Conservation (phyloP, 2,888 invertebrate species). For the Brachypalpus laphriformis region DNA sequence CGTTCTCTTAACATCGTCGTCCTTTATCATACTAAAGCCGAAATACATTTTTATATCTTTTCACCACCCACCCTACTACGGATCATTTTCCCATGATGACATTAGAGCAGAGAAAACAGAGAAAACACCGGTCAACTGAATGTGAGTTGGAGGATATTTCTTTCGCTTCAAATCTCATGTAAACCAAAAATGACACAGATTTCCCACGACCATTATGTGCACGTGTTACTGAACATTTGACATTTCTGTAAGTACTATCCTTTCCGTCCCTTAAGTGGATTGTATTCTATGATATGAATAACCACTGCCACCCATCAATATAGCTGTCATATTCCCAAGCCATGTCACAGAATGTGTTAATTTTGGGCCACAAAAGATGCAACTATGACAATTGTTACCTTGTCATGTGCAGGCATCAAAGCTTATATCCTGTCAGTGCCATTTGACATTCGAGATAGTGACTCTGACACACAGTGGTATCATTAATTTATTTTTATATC, state of each 20-base stretch:
- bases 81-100: background rate
- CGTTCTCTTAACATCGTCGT: background rate
- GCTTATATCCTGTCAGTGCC: background rate
- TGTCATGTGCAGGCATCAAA: background rate
- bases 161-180: background rate
- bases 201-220: constrained; percentile 10
- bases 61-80: background rate
- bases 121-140: background rate
- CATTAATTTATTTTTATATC: constrained; percentile 13
- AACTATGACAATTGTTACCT: background rate
- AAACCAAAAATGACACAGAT: constrained; percentile 10
- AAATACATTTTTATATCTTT: constrained; percentile 2
- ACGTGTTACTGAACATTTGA: constrained; percentile 21
- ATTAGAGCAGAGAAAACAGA: background rate
- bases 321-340: background rate
- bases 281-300: background rate
- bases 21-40: background rate
- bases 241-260: background rate
- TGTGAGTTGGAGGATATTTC: background rate
- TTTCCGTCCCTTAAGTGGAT: constrained; percentile 4
- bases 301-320: background rate
- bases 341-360: background rate
- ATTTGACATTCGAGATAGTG: background rate
- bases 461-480: background rate
- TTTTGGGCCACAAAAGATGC: background rate